These are phyloP conservation scores for Girardinichthys multiradiatus DNA, from an alignment of 2,113 vertebrate species.

Conservation along the genomic window DNA sequence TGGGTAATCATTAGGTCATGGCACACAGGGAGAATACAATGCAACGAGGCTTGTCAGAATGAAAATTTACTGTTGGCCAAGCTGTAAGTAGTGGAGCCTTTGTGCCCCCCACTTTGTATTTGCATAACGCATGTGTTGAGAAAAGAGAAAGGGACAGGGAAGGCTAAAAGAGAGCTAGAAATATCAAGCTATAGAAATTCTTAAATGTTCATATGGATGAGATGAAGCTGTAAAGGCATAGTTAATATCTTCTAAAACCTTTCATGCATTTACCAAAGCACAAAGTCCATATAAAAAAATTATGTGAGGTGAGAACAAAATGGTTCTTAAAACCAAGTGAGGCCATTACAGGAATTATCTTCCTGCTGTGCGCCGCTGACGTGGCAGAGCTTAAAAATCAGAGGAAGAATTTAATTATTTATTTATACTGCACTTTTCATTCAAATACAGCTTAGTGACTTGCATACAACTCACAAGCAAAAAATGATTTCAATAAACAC, in stretches of 20 bases:
- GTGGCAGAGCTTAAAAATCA: not conserved
- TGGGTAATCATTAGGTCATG: constrained; percentile 29
- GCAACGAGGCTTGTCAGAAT: constrained; percentile 62
- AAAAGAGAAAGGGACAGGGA: not conserved
- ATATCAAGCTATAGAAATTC: not conserved
- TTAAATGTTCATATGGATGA: not conserved
- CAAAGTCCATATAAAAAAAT: not conserved
- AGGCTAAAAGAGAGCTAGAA: not conserved
- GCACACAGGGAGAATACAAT: constrained; percentile 57
- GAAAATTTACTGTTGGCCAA: constrained; percentile 65
- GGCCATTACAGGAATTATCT: too few species aligned
- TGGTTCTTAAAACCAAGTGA: not conserved
- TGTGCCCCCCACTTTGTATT: constrained; percentile 44
- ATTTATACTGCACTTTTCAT: not conserved
- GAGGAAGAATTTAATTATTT: not conserved
- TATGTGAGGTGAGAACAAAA: not conserved
- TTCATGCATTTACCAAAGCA: not conserved
- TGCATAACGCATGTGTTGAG: constrained; percentile 36
- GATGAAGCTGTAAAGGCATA: not conserved
- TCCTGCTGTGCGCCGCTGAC: not conserved
- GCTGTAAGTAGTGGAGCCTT: constrained; percentile 57
- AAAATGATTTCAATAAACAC: not conserved
- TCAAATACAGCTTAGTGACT: not conserved
- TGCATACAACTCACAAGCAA: not conserved
- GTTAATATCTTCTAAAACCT: not conserved